Evolutionary conservation across 2,888 invertebrate genomes (phyloP), one percentile per base, ranked within the genome.

Genomic region (Drosophila nr. medialis): DNA sequence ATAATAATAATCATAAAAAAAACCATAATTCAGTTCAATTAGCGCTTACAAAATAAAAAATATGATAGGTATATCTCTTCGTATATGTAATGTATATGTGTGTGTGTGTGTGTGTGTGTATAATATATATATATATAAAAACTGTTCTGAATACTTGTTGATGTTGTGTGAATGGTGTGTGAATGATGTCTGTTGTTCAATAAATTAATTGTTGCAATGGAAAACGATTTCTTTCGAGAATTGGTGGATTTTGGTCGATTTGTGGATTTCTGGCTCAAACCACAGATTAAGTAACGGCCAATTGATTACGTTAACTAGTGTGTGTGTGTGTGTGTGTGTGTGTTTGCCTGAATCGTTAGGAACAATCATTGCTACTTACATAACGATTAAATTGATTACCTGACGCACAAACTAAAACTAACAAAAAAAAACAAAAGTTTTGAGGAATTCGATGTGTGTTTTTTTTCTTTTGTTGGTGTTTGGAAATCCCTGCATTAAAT

Each of bases 311-410:
- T 77, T 76, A 85, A 86, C 81, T 89, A 85, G 72, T 71, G 60
- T 70, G 27, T 38, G 40, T 68, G 70, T 75, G 87, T 87, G 72
- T 29, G 27, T 29, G 27, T 29, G 27, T 71, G 60, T 70, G 27
- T 38, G 40, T 68, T 72, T 75, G 89, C 89, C 86, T 89, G 86
- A 86, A 78, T 77, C 72, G 74, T 81, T 86, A 86, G 86, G 86
- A 86, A 86, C 86, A 85, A 86, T 89, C 75, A 84, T 77, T 86
- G 77, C 89, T 81, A 81, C 69, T 86, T 79, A 86, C 51, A 64
- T 77, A 84, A 75, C 71, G 64, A 74, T 69, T 65, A 48, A 50
- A 48, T 51, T 58, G 62, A 65, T 62, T 65, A 78, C 78, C 80
- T 78, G 78, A 71, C 60, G 54, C 58, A 61, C 53, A 48, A 56